Evolutionary conservation across 2,797 vertebrate species (phyloP).

Genomic region (Erethizon dorsatum): DNA sequence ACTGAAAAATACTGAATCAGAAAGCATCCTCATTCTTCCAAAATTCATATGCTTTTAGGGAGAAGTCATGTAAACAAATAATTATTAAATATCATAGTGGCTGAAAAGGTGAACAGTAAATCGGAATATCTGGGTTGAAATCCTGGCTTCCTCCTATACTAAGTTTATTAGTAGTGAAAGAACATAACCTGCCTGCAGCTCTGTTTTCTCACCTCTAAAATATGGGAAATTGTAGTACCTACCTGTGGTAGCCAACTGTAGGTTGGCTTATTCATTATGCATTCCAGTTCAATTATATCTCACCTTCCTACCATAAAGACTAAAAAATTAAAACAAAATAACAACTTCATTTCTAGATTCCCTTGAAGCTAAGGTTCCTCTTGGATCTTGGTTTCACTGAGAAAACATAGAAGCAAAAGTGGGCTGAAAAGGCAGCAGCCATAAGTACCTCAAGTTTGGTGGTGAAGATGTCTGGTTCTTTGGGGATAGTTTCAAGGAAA

Average conservation of each 20-base stretch:
- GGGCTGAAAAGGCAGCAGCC: not conserved
- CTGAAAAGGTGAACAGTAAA: not conserved
- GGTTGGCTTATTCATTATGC: not conserved
- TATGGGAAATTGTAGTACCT: not conserved
- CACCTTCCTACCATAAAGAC: not conserved
- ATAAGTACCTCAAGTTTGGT: not conserved
- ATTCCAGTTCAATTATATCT: not conserved
- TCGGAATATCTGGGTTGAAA: not conserved
- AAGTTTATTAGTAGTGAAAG: conserved; percentile 34
- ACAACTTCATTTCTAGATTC: conserved; percentile 1
- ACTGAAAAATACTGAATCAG: conserved; percentile 44
- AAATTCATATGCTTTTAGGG: conserved; percentile 25
- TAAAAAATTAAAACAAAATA: not conserved
- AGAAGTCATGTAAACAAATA: conserved; percentile 17
- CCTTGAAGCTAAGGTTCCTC: not conserved
- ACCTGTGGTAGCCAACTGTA: not conserved
- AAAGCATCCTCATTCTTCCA: conserved; percentile 11
- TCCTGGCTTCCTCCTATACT: not conserved
- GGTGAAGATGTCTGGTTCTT: not conserved
- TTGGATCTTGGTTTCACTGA: not conserved
- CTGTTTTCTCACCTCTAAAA: conserved; percentile 40
- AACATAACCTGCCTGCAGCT: not conserved
- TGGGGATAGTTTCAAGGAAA: not conserved
- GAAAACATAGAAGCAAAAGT: conserved; percentile 2
- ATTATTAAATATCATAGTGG: conserved; percentile 3